These are phyloP conservation scores for Pollenia griseotomentosa DNA, from an alignment of 2,888 invertebrate species.

Conservation along the genomic window DNA sequence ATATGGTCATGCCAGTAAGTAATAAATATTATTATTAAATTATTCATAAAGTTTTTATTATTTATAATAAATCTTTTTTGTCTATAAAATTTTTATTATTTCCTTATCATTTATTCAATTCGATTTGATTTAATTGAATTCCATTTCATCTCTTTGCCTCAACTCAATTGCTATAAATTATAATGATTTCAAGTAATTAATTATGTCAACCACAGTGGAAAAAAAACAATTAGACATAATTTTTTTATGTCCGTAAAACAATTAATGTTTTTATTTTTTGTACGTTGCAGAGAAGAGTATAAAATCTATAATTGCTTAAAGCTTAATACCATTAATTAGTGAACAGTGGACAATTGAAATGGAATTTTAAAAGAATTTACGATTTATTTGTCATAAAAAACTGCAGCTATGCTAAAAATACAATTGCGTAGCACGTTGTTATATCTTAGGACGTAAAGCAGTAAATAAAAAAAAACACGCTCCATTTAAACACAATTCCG, in stretches of 20 bases:
- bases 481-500: too few relatives aligned
- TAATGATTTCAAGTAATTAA: conserved; percentile 74
- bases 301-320: conserved; percentile 58
- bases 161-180: conserved; percentile 47
- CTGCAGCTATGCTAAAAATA: too few relatives aligned
- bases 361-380: neutral
- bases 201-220: conserved; percentile 74
- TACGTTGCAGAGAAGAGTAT: conserved; percentile 12
- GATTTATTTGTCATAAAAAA: too few relatives aligned
- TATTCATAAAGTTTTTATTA: conserved; percentile 19
- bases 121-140: conserved; percentile 22
- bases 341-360: conserved; percentile 13
- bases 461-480: too few relatives aligned
- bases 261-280: neutral
- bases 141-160: conserved; percentile 15
- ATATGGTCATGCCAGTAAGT: conserved; percentile 80
- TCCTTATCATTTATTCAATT: conserved; percentile 49
- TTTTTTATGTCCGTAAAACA: conserved; percentile 39
- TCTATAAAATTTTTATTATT: conserved; percentile 8
- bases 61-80: conserved; percentile 31
- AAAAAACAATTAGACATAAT: conserved; percentile 63
- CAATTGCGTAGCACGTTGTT: too few relatives aligned
- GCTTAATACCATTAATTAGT: conserved; percentile 61
- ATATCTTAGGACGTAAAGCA: too few relatives aligned
- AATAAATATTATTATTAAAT: conserved; percentile 19